Base-by-base conservation (phyloP, 2,888 invertebrate species). In the Caenorhabditis afra region DNA sequence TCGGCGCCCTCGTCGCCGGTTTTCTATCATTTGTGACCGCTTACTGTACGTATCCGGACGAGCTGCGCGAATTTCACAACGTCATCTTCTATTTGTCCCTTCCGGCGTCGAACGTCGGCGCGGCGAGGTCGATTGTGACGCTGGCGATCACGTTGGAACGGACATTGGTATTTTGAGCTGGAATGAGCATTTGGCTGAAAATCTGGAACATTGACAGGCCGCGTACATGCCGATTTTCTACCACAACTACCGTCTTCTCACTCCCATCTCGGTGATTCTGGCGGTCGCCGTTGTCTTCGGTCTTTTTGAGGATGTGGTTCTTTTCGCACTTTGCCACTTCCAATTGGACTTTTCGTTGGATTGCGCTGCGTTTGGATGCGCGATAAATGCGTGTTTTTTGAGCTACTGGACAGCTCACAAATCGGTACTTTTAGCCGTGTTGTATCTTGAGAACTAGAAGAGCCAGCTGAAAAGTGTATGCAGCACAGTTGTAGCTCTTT, bases 361-460 rank as follows among this genome's bases (percentile, higher is more conserved):
- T 23, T 78, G 78, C 35, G 47, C 55, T 8, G 71, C 66, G 1
- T 53, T 78, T 14, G 78, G 78, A 2, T 78, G 78, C 18, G 52
- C 62, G 0, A 61, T 78, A 0, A 78, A 78, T 45, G 3, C 29
- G 5, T 78, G 78, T 55, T 78, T 78, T 41, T 37, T 55, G 3
- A 14, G 11, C 5, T 78, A 71, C 45, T 78, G 78, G 78, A 66
- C 71, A 0, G 37, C 53, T n/a, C 66, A 78, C 50, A 78, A 78
- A 66, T 49, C 77, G 53, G 77, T 77, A 14, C n/a, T 50, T 7
- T 35, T 10, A 14, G n/a, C 1, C 20, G 1, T 53, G 18, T 0
- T n/a, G 14, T 35, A 16, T 0, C 4, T 20, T 44, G 2, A 7
- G n/a, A n/a, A n/a, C n/a, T n/a, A n/a, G n/a, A n/a, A n/a, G n/a